Evolutionary conservation across 2,888 invertebrate genomes (phyloP), one percentile per base, ranked within the genome.

Genomic region (Tinea pellionella): DNA sequence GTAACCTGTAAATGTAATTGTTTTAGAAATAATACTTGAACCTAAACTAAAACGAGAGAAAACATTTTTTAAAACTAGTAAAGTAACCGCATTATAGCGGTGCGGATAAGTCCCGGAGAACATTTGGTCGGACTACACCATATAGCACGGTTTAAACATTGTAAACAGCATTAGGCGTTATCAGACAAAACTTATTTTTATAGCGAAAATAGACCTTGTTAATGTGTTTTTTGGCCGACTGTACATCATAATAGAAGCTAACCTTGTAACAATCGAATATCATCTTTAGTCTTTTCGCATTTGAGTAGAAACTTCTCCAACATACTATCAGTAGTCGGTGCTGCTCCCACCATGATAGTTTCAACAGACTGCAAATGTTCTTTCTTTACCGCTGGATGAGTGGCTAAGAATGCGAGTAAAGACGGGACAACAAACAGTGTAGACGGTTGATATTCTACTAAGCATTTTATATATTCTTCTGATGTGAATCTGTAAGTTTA

Each of bases 341-440:
- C 94, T 0, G 94, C 95, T 0, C 93, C 94, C 9, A 91, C 91
- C 68, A 92, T 89, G 24, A 94, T 88, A 2, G 88, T 85, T 61
- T 89, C 88, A 0, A 95, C 80, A 0, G 89, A 89, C 19, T 89
- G 81, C 58, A 95, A 75, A 68, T 94, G 92, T 61, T 91, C 91
- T 64, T 89, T 88, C 59, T 88, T 90, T 6, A 94, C 90, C 30
- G 89, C 76, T 0, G 94, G 93, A 74, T 93, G 92, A 15, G 92
- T 91, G 0, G 92, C 92, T 61, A 96, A 74, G 76, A 94, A 94
- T 1, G 93, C 84, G 15, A 94, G 77, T 7, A 96, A 80, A 0
- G 95, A 94, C 0, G 96, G 95, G 1, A 95, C 95, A 1, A 93
- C 89, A 68, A 92, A 92, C 18, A 93, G 68, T 1, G 89, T 84